Evolutionary conservation across 2,888 invertebrate genomes (phyloP).

Genomic region (Eubasilissa splendida): DNA sequence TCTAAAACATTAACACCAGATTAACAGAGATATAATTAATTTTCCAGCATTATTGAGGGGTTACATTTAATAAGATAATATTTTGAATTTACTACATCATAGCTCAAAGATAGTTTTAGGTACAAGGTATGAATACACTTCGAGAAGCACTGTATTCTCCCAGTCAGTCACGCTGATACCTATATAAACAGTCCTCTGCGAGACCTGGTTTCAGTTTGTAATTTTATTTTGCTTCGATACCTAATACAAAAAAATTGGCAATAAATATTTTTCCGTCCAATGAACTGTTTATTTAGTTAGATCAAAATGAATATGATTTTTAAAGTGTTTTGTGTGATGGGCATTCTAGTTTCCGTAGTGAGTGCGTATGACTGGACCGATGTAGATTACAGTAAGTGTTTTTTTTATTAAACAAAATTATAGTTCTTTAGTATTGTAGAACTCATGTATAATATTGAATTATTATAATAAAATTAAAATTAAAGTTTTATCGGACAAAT

Average conservation of each 20-base stretch:
- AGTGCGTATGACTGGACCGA: constrained; percentile 54
- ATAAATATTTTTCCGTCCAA: neutral
- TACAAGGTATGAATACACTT: neutral
- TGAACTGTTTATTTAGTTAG: neutral
- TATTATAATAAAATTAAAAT: too few relatives aligned
- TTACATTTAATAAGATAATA: too few relatives aligned
- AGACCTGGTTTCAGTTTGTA: constrained; percentile 33
- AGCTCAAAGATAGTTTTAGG: too few relatives aligned
- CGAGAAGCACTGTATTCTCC: neutral
- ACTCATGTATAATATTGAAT: too few relatives aligned
- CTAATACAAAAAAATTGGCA: neutral
- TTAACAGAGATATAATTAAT: too few relatives aligned
- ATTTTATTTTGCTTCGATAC: constrained; percentile 39
- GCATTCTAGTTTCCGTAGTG: neutral
- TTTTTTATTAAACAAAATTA: neutral
- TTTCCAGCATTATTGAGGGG: too few relatives aligned
- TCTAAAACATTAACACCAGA: too few relatives aligned
- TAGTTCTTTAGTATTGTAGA: too few relatives aligned
- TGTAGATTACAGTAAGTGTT: constrained; percentile 55
- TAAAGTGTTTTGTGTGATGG: neutral
- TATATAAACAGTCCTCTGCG: constrained; percentile 37
- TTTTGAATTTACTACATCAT: too few relatives aligned
- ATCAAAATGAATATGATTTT: constrained; percentile 20
- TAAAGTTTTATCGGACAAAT: too few relatives aligned
- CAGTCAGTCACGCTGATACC: constrained; percentile 15